Base-by-base conservation (phyloP, 2,113 vertebrate genomes). In the Trematocara zebra region DNA sequence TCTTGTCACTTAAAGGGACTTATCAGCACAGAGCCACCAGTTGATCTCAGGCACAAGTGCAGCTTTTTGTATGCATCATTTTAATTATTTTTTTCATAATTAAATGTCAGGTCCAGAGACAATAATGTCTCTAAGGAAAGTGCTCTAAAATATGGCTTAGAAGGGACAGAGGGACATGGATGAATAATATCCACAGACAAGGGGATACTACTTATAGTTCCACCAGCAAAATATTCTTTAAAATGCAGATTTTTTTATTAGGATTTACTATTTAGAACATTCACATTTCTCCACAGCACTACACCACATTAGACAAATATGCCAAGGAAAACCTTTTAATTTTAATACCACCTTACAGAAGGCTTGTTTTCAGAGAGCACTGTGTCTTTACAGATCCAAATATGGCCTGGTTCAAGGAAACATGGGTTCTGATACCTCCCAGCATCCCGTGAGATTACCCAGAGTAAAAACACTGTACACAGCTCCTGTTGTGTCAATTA, bases 61-160 rank as follows among this genome's bases (percentile, higher is more conserved):
- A 79, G 80, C 74, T 90, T 78, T 74, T 74, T 23, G n/a, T 28
- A 5, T 40, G 47, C 79, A 18, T 80, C 37, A 2, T 49, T 76
- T 88, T 88, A 88, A 93, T 93, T 90, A 93, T 85, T 88, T 84
- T 91, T 88, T 90, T 93, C 83, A 89, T 85, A 82, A 91, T 91
- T 87, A 92, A 93, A 93, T 85, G 76, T 69, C 88, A 80, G 79
- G 80, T 49, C 84, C 54, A 28, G 23, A 84, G 87, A 93, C 88
- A 93, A 87, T 84, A 42, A 53, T 11, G 59, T 52, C n/a, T 49
- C 11, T 44, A 56, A 47, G 49, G 33, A 81, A 54, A 8, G 35
- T 8, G 11, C 17, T 82, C 20, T 56, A 61, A 76, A 76, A 40
- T 12, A 81, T 40, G 33, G 53, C 64, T 69, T 23, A 31, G 31